Evolutionary conservation across 2,113 vertebrate species (phyloP).

Genomic region (Oncorhynchus mykiss): DNA sequence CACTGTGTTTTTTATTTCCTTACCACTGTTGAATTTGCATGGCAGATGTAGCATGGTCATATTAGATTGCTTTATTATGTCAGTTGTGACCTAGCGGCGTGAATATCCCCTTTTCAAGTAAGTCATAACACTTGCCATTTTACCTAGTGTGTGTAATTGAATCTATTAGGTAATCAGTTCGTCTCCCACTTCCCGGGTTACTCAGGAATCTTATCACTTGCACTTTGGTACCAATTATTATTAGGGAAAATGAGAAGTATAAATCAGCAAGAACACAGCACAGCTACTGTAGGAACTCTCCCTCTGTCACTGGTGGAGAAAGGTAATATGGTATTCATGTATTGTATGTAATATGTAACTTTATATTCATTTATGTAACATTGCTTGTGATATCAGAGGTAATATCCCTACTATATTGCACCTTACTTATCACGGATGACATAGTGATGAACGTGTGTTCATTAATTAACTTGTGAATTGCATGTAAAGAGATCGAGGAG

Average conservation of each 20-base stretch:
- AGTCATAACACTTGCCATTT: background rate
- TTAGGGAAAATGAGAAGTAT: conserved; percentile 56
- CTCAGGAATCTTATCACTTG: conserved; percentile 71
- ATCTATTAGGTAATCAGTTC: conserved; percentile 27
- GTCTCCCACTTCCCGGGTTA: conserved; percentile 19
- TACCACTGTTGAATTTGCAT: background rate
- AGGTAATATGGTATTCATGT: conserved; percentile 55
- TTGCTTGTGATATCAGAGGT: background rate
- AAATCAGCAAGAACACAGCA: conserved; percentile 42
- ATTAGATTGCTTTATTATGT: background rate
- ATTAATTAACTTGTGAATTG: background rate
- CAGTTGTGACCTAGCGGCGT: background rate
- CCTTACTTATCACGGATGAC: no score
- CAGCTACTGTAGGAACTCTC: conserved; percentile 14
- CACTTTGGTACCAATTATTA: conserved; percentile 70
- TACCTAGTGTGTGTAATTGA: background rate
- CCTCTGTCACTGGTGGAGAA: conserved; percentile 26
- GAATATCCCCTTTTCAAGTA: background rate
- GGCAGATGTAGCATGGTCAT: background rate
- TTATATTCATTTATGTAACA: background rate
- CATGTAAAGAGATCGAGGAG: no score
- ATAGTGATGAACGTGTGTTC: no score
- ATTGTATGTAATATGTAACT: background rate
- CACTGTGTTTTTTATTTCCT: background rate
- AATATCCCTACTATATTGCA: background rate